Evolutionary conservation across 2,113 vertebrate species (phyloP).

Genomic region (Otocyon megalotis): DNA sequence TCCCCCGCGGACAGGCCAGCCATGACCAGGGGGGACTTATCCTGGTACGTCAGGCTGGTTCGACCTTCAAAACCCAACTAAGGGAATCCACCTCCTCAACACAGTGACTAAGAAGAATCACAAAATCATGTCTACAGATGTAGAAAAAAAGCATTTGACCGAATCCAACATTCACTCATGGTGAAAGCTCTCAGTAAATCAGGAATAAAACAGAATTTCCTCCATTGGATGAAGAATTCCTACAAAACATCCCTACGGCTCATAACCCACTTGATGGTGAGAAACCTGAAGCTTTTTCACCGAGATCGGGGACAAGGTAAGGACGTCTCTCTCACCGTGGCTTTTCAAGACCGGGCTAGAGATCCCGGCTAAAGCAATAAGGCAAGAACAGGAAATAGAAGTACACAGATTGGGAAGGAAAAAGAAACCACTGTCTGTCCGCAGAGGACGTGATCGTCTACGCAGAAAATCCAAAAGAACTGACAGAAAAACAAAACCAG

Average conservation of each 20-base stretch:
- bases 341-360: background rate
- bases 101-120: background rate
- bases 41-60: background rate
- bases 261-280: background rate
- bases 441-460: background rate
- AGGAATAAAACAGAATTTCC: background rate
- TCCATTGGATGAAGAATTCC: background rate
- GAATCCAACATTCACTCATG: background rate
- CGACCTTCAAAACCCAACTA: background rate
- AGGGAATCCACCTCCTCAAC: no score
- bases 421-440: background rate
- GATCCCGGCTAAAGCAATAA: background rate
- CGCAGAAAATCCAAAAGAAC: background rate
- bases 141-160: background rate
- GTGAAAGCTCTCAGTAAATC: background rate
- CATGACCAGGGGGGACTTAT: background rate
- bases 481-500: background rate
- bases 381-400: background rate
- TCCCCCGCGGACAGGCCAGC: background rate
- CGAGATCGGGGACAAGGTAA: background rate
- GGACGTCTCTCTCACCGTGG: no score
- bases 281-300: background rate
- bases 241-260: background rate
- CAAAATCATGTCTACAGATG: accelerated
- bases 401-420: background rate